Conservation (phyloP, 2,797 vertebrate species). For the Allobates femoralis region DNA sequence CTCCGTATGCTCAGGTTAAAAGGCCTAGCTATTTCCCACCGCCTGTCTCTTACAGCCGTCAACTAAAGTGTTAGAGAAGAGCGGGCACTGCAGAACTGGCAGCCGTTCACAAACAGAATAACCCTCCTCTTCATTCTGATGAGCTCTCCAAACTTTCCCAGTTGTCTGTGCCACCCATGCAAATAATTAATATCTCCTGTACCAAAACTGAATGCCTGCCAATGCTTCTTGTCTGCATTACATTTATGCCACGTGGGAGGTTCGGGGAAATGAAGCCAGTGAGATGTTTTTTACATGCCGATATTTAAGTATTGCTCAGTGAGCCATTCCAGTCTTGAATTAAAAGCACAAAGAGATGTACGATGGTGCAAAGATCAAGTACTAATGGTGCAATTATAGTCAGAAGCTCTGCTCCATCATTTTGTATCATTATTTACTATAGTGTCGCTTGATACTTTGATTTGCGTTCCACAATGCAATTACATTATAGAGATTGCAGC, state of each 20-base stretch:
- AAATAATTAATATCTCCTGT: conserved; percentile 33
- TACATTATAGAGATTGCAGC: background rate
- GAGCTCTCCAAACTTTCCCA: conserved; percentile 32
- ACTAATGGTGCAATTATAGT: background rate
- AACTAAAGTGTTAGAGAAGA: conserved; percentile 35
- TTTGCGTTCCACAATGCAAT: background rate
- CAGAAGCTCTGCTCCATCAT: background rate
- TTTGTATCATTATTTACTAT: background rate
- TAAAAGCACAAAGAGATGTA: conserved; percentile 3
- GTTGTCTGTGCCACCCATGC: conserved; percentile 41
- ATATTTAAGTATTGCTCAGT: background rate
- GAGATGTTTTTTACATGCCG: background rate
- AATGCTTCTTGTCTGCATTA: conserved; percentile 32
- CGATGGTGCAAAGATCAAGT: background rate
- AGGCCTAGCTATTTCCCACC: conserved; percentile 53
- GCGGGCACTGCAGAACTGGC: conserved; percentile 36
- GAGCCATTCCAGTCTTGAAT: too few relatives aligned
- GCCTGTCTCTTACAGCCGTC: conserved; percentile 54
- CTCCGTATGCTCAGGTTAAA: conserved; percentile 48
- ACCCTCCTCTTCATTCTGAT: conserved; percentile 34
- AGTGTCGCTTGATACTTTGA: background rate
- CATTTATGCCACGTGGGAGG: background rate
- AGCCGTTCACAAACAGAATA: conserved; percentile 29
- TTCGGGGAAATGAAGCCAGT: background rate
- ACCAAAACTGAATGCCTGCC: conserved; percentile 21